These are phyloP conservation scores for Tiliacea citrago DNA, from an alignment of 2,888 invertebrate species.

Conservation along the genomic window DNA sequence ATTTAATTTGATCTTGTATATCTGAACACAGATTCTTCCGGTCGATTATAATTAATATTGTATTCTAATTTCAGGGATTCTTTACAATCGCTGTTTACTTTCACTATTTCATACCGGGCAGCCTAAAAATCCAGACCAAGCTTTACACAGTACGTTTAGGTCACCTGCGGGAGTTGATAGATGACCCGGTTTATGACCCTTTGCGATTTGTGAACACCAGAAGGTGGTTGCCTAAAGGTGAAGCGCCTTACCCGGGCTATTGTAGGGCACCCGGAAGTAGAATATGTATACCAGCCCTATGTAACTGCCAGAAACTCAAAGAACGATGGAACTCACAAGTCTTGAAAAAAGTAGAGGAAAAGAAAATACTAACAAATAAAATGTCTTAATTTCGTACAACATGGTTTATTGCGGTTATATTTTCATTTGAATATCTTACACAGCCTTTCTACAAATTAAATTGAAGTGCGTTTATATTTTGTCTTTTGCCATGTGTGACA, in stretches of 20 bases:
- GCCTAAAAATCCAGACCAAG: slow-evolving; percentile 71
- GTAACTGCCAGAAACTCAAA: slow-evolving; percentile 78
- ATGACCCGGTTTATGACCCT: slow-evolving; percentile 37
- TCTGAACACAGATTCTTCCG: background rate
- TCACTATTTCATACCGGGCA: slow-evolving; percentile 79
- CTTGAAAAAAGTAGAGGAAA: background rate
- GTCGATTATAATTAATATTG: background rate
- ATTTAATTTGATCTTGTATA: background rate
- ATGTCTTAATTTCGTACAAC: slow-evolving; percentile 20
- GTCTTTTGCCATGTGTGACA: slow-evolving; percentile 10
- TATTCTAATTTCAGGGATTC: slow-evolving; percentile 72
- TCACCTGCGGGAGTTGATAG: slow-evolving; percentile 61
- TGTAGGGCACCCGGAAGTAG: slow-evolving; percentile 81
- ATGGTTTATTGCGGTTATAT: slow-evolving; percentile 43
- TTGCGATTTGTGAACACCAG: slow-evolving; percentile 57
- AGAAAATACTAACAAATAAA: background rate
- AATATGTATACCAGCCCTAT: slow-evolving; percentile 76
- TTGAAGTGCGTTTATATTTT: slow-evolving; percentile 22
- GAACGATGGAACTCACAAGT: slow-evolving; percentile 72
- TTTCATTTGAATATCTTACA: slow-evolving; percentile 35
- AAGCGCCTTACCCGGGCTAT: slow-evolving; percentile 85
- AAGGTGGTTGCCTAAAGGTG: slow-evolving; percentile 78
- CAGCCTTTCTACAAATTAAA: slow-evolving; percentile 28
- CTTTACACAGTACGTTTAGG: slow-evolving; percentile 65
- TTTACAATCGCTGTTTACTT: slow-evolving; percentile 75